These are phyloP conservation scores for Propithecus perrieri DNA, from an alignment of 2,797 vertebrate species.

Conservation along the genomic window DNA sequence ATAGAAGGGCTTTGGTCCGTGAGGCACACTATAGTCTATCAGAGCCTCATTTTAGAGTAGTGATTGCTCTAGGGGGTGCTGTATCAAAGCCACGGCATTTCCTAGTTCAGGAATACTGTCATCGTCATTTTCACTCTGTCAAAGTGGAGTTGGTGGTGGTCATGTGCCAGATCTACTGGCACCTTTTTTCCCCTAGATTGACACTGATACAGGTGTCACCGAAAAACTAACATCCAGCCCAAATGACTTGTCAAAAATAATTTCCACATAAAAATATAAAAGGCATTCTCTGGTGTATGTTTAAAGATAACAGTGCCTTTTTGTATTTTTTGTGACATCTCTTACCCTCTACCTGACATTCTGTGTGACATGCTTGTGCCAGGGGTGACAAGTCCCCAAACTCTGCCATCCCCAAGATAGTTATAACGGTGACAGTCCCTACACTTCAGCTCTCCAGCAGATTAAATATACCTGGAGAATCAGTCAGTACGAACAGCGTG, in stretches of 20 bases:
- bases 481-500: background rate
- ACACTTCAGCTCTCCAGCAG: background rate
- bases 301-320: background rate
- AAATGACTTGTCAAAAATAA: background rate
- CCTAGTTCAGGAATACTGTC: background rate
- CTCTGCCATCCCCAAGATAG: background rate
- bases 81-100: background rate
- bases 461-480: background rate
- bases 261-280: background rate
- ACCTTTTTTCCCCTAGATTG: background rate
- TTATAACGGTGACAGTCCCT: background rate
- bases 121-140: background rate
- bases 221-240: background rate
- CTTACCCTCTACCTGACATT: background rate
- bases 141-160: no score
- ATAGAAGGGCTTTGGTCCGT: fast-evolving
- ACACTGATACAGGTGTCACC: background rate
- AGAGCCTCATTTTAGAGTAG: background rate
- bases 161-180: background rate
- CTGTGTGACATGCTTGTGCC: background rate
- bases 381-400: background rate
- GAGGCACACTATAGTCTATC: background rate
- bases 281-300: background rate
- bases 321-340: background rate
- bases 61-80: background rate